Conservation (phyloP, 2,797 vertebrate species). For the Sebastes kiyomatsui region DNA sequence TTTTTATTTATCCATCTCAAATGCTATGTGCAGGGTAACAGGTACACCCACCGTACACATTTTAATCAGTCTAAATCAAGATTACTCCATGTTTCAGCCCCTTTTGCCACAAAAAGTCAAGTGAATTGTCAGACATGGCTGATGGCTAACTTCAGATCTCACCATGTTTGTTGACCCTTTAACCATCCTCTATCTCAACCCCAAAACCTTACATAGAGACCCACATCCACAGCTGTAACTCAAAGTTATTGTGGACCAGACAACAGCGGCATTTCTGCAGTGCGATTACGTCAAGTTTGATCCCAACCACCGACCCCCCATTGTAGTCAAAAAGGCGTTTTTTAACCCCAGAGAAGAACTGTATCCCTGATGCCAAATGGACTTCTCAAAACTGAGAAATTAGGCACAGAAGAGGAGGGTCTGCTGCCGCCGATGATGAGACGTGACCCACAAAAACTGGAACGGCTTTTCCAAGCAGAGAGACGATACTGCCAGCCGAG, state of each 20-base stretch:
- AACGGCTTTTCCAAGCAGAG: constrained; percentile 14
- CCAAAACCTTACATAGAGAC: neutral
- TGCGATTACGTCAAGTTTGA: neutral
- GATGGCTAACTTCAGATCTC: neutral
- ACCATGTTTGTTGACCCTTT: neutral
- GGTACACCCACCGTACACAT: constrained; percentile 19
- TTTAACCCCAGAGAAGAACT: constrained; percentile 6
- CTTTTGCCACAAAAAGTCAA: neutral
- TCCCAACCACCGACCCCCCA: neutral
- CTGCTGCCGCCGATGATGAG: constrained; percentile 15
- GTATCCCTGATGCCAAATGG: constrained; percentile 17
- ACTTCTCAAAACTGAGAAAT: constrained; percentile 44
- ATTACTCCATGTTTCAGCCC: neutral
- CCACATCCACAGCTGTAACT: constrained; percentile 18
- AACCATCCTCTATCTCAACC: constrained; percentile 13
- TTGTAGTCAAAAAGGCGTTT: neutral
- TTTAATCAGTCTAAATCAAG: neutral
- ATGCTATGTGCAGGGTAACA: constrained; percentile 1
- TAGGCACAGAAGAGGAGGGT: constrained; percentile 1
- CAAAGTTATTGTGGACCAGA: constrained; percentile 41
- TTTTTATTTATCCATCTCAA: constrained; percentile 9
- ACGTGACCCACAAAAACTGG: constrained; percentile 25
- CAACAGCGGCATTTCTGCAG: constrained; percentile 11
- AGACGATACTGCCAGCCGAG: constrained; percentile 14
- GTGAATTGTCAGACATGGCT: neutral